Conservation (phyloP, 2,113 vertebrate species). For the Crypturellus undulatus region DNA sequence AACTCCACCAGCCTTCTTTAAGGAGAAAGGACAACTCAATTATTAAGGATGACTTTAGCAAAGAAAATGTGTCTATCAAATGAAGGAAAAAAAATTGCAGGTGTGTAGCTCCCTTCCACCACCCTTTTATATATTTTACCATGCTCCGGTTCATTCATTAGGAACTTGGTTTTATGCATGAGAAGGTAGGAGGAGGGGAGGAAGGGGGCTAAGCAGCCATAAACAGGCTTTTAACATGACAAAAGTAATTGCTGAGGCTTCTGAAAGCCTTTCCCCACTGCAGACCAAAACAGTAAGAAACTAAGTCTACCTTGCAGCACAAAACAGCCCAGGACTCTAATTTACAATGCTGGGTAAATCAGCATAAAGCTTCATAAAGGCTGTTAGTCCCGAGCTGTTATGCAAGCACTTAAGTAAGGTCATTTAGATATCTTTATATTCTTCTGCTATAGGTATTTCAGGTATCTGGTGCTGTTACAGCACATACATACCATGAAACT, state of each 20-base stretch:
- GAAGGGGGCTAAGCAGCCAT: neutral
- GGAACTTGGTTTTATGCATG: neutral
- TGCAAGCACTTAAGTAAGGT: neutral
- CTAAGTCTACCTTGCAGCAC: neutral
- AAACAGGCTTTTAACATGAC: neutral
- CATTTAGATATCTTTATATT: neutral
- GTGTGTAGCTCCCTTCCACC: neutral
- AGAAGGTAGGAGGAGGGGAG: neutral
- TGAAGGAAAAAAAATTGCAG: accelerated
- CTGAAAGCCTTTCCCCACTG: neutral
- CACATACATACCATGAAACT: neutral
- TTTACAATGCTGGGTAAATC: neutral
- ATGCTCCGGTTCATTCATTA: neutral
- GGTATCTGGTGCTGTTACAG: neutral
- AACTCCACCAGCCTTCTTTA: neutral
- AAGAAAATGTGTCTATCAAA: neutral
- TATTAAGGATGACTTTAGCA: neutral
- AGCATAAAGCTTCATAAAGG: neutral
- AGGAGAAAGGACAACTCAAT: neutral
- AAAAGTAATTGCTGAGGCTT: neutral
- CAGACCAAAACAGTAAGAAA: neutral
- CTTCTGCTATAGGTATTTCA: neutral
- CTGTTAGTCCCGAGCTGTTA: neutral
- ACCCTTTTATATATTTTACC: neutral
- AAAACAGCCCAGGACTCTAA: neutral